A percentile compares a stretch with the other conserved stretches of the same genome.
phyloP scores from a whole-genome alignment of 2,888 invertebrate genomes.

The Patella depressa region DNA sequence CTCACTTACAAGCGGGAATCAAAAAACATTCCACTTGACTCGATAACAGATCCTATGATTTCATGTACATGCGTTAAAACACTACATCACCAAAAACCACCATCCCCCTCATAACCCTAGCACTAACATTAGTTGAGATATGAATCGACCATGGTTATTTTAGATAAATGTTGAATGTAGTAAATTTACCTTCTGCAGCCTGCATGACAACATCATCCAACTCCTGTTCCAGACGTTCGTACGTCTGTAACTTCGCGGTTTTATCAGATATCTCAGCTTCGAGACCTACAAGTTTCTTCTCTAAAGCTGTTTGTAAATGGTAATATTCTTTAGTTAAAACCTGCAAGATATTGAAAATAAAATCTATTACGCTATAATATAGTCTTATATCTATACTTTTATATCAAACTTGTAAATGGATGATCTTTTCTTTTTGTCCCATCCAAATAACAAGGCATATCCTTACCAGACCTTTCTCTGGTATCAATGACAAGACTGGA shows the following conservation, averaged over 20 bases:
- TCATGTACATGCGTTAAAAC: too few species aligned
- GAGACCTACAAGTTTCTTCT: conserved; percentile 64
- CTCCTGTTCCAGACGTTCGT: conserved; percentile 70
- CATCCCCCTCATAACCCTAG: too few species aligned
- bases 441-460: not conserved
- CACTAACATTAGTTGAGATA: too few species aligned
- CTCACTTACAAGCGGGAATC: too few species aligned
- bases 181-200: conserved; percentile 68
- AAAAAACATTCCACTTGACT: too few species aligned
- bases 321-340: conserved; percentile 70
- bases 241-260: conserved; percentile 61
- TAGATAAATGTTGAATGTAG: not conserved
- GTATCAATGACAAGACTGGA: too few species aligned
- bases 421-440: not conserved
- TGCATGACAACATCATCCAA: conserved; percentile 71
- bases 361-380: too few species aligned
- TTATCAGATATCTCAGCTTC: conserved; percentile 64
- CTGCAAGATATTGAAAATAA: conserved; percentile 35
- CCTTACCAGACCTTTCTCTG: too few species aligned
- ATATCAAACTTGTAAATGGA: not conserved
- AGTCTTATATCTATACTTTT: too few species aligned
- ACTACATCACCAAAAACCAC: too few species aligned
- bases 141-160: too few species aligned
- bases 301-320: conserved; percentile 61
- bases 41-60: too few species aligned